Conservation (phyloP, 2,113 vertebrate genomes). For the Hippoglossus stenolepis region DNA sequence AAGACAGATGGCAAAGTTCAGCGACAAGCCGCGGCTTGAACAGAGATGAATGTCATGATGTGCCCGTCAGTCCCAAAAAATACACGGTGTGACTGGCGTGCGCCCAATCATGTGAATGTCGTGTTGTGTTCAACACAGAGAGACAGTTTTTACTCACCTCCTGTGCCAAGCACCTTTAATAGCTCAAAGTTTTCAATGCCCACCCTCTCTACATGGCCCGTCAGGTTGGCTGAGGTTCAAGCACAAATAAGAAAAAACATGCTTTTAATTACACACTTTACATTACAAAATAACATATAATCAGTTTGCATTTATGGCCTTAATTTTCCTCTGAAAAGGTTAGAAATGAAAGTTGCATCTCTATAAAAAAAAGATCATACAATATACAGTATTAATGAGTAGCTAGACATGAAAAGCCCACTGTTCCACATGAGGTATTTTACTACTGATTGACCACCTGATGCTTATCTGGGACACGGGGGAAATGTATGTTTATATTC, state of each 20-base stretch:
- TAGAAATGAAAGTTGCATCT: neutral
- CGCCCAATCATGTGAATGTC: neutral
- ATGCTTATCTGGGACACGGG: neutral
- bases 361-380: neutral
- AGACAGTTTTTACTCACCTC: constrained; percentile 85
- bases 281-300: neutral
- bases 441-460: neutral
- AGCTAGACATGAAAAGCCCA: neutral
- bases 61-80: too few relatives aligned
- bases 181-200: constrained; percentile 99
- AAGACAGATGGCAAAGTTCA: constrained; percentile 18
- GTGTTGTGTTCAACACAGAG: too few relatives aligned
- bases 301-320: too few relatives aligned
- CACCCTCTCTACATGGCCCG: constrained; percentile 95
- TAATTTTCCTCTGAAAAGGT: too few relatives aligned
- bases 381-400: neutral
- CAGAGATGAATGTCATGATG: too few relatives aligned
- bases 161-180: constrained; percentile 95
- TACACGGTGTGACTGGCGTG: too few relatives aligned
- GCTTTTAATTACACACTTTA: neutral
- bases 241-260: neutral
- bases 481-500: constrained; percentile 1
- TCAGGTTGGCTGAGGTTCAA: constrained; percentile 90
- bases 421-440: constrained; percentile 1
- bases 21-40: too few relatives aligned